These are phyloP conservation scores for Sula dactylatra DNA, from an alignment of 2,113 vertebrate genomes.

Conservation along the genomic window DNA sequence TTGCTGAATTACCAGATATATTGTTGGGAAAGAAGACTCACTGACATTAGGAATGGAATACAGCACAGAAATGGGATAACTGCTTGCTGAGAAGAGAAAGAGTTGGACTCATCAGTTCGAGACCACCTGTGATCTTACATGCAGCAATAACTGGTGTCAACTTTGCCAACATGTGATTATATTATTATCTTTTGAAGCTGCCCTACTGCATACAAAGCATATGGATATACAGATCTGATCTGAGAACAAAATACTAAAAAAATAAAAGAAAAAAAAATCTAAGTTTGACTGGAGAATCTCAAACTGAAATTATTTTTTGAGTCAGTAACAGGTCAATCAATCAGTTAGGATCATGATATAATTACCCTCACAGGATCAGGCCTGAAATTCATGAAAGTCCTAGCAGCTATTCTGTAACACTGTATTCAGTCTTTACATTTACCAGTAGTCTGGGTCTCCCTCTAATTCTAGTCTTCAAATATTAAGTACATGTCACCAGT, in stretches of 20 bases:
- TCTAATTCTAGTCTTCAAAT: background rate
- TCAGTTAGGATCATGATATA: background rate
- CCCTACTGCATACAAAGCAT: background rate
- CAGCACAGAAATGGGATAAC: background rate
- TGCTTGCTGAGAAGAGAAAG: background rate
- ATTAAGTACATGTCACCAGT: background rate
- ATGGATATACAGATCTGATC: background rate
- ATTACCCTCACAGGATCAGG: background rate
- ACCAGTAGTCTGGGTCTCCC: background rate
- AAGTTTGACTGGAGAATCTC: background rate
- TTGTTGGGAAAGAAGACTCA: background rate
- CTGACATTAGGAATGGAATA: background rate
- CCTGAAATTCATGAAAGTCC: background rate
- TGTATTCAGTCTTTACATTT: background rate
- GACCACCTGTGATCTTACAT: background rate
- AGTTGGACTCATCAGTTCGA: background rate
- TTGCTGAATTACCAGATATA: background rate
- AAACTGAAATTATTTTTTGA: background rate
- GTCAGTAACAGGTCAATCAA: background rate
- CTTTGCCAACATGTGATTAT: background rate
- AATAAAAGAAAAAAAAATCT: background rate
- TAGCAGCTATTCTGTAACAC: background rate
- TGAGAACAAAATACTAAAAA: background rate
- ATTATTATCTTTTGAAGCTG: background rate
- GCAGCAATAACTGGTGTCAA: background rate